These are phyloP conservation scores for Heloderma charlesbogerti DNA, from an alignment of 2,113 vertebrate species.

Conservation along the genomic window DNA sequence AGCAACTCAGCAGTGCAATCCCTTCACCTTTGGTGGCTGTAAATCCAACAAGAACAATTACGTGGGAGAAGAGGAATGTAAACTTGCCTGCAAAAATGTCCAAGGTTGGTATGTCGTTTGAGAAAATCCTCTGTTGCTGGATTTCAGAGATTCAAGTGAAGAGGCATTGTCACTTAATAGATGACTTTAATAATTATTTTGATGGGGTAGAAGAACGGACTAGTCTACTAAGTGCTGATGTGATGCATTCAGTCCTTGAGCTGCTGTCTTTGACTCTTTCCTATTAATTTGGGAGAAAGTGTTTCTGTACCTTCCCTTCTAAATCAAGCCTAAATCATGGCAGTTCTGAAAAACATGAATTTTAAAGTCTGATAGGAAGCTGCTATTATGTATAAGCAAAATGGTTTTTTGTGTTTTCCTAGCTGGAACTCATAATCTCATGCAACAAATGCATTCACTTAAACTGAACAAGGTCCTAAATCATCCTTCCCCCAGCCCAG, in stretches of 20 bases:
- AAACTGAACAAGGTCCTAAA: background rate
- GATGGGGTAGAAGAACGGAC: background rate
- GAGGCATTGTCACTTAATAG: conserved; percentile 8
- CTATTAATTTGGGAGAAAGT: background rate
- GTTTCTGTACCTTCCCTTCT: background rate
- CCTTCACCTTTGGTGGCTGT: conserved; percentile 91
- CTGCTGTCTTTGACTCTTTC: background rate
- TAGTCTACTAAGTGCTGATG: background rate
- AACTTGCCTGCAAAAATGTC: conserved; percentile 81
- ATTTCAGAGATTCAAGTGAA: background rate
- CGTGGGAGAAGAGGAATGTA: conserved; percentile 83
- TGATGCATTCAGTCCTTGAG: background rate
- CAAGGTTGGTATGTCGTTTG: conserved; percentile 65
- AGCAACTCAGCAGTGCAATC: conserved; percentile 80
- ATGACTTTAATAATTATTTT: background rate
- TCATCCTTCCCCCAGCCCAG: background rate
- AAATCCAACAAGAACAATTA: conserved; percentile 93
- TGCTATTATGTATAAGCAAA: background rate
- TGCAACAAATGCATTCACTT: background rate
- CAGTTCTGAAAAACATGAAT: background rate
- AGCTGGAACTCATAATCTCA: accelerated
- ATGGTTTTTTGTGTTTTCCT: background rate
- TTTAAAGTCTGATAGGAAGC: background rate
- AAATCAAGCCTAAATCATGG: background rate
- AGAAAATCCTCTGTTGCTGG: conserved; percentile 7